Base-by-base conservation (phyloP, 2,113 vertebrate species). In the Chauna torquata region DNA sequence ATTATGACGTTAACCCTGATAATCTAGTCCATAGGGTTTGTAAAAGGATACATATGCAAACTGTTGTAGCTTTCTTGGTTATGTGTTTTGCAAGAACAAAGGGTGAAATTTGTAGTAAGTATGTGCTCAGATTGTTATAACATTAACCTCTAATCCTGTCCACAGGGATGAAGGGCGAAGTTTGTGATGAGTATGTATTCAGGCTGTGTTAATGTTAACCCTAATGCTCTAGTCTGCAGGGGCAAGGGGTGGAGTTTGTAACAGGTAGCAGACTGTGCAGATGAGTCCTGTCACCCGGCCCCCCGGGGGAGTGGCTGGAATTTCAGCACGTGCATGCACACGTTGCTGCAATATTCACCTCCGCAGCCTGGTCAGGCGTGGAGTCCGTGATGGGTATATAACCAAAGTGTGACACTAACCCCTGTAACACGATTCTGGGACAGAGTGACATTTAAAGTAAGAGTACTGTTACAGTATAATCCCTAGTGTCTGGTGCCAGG, bases 241-340 rank as follows among this genome's bases (percentile, higher is more conserved):
- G 23, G 11, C 58, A 38, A 72, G 23, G 22, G 23, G 6, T 1
- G 28, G 42, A 44, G 54, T 49, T 45, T 81, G 15, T 68, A 82
- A 54, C 27, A 68, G 30, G 3, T 47, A 64, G 54, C 8, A 9
- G 58, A 42, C 11, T 0, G 0, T 44, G 44, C n/a, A 22, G 65
- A 49, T 44, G 24, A 81, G 20, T 38, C 36, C 49, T 4, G 7
- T 81, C 58, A 68, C 28, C 38, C 16, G 38, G 16, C 28, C 78
- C 59, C 65, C 49, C 74, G 7, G 49, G 58, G 38, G 25, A 0
- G 1, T 7, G 42, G n/a, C 38, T 59, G 32, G 65, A 74, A 55
- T 82, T 50, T 68, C 24, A 85, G 14, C 16, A 72, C 2, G 1
- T 3, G 1, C 36, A 76, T 13, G 22, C 25, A 83, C 13, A 61